Base-by-base conservation (phyloP, 2,797 vertebrate species). In the Squalus acanthias region DNA sequence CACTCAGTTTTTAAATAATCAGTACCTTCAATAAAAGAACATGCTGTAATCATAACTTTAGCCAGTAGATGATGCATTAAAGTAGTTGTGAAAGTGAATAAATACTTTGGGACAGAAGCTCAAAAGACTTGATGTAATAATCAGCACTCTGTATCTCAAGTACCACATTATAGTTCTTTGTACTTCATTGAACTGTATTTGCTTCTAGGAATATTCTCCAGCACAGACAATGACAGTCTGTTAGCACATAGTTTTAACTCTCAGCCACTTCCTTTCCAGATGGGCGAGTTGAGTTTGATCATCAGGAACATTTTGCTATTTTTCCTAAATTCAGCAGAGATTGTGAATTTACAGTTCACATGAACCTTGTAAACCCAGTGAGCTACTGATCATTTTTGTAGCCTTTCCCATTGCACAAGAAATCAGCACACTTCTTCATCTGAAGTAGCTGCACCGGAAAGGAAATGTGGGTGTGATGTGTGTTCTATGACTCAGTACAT, bases 361-460 rank as follows among this genome's bases (percentile, higher is more conserved):
- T 53, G 26, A 95, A 95, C 5, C 46, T 95, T 53, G 33, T 22
- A 39, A 20, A 67, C n/a, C 10, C 0, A 29, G 13, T 29, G 46
- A 29, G 46, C 53, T 29, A 63, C 7, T 46, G 39, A 17, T 46
- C 0, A 60, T 17, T 63, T 12, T 33, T 92, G 89, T n/a, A 95
- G 50, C 70, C 7, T 1, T 95, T 74, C 53, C 24, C 70, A 72
- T 33, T 57, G 69, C 70, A 74, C 46, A 74, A 29, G 24, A 53
- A 53, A 8, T 20, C 9, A 15, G 60, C 29, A 74, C 6, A 53
- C 53, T 76, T 69, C 2, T 63, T 92, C 89, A 8, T 8, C 93
- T 72, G 69, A 95, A 95, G 46, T 74, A 95, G 70, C 91, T 65
- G 60, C 39, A 74, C 5, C 13, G 26, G 26, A 95, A 95, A 95